Percentiles rank a stretch among this genome's conserved stretches.
These are phyloP conservation scores for Melolontha melolontha DNA, from an alignment of 2,888 invertebrate genomes.

Conservation along the genomic window DNA sequence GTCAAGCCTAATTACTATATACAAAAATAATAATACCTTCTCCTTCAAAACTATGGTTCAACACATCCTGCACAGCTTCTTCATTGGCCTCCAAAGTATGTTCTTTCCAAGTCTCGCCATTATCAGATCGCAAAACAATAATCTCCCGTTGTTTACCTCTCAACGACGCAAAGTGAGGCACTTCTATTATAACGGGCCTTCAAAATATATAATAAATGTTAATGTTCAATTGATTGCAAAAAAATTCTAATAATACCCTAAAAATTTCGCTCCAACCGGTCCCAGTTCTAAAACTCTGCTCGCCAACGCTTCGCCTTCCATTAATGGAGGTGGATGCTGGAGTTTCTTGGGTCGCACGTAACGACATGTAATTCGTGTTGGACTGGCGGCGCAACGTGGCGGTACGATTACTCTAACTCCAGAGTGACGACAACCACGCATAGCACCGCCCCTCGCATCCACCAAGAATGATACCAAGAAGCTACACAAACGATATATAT, in stretches of 20 bases:
- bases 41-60: conserved; percentile 92
- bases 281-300: conserved; percentile 95
- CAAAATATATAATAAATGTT: conserved; percentile 42
- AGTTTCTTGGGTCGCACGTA: conserved; percentile 80
- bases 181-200: conserved; percentile 93
- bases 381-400: conserved; percentile 93
- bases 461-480: conserved; percentile 99
- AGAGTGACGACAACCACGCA: conserved; percentile 98
- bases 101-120: conserved; percentile 98
- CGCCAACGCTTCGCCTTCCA: conserved; percentile 98
- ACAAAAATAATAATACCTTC: conserved; percentile 68
- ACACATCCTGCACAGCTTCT: conserved; percentile 89
- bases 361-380: conserved; percentile 96
- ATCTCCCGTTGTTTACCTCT: conserved; percentile 96
- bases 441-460: conserved; percentile 98
- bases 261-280: conserved; percentile 94
- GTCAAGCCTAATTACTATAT: too few species aligned
- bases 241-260: conserved; percentile 77
- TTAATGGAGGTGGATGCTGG: conserved; percentile 92
- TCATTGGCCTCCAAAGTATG: conserved; percentile 89
- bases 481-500: conserved; percentile 64
- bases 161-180: conserved; percentile 97
- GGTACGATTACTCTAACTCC: conserved; percentile 98
- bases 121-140: conserved; percentile 94
- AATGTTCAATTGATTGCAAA: not conserved